A percentile compares a stretch with the other conserved stretches of the same genome.
phyloP scores from a whole-genome alignment of 1,140 invertebrate genomes.

The Drosophila arawakana region DNA sequence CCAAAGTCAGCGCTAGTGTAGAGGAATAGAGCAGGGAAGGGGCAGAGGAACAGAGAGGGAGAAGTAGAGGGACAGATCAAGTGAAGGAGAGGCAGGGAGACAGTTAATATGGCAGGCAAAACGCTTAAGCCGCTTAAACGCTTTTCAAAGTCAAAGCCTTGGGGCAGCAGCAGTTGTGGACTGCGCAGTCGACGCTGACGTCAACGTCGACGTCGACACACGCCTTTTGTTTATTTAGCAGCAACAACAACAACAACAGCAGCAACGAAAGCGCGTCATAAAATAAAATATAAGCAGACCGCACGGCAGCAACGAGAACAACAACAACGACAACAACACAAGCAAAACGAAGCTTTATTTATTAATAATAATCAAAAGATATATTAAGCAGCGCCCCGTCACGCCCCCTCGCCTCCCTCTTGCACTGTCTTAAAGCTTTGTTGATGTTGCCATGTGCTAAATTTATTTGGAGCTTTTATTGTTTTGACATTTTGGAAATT shows the following conservation, averaged over 20 bases:
- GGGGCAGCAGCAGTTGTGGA: conserved; percentile 31
- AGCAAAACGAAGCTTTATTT: conserved; percentile 67
- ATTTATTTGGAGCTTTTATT: conserved; percentile 43
- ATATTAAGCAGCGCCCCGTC: conserved; percentile 53
- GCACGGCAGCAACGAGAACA: conserved; percentile 56
- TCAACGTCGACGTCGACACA: conserved; percentile 52
- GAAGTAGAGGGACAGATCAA: background rate
- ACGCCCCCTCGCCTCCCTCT: background rate
- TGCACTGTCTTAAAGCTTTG: background rate
- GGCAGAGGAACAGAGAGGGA: background rate
- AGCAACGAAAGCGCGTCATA: conserved; percentile 44
- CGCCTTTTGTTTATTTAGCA: conserved; percentile 79
- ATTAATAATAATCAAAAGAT: conserved; percentile 79
- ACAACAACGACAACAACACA: conserved; percentile 43
- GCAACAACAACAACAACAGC: conserved; percentile 43
- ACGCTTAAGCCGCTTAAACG: conserved; percentile 76
- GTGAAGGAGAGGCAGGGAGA: background rate
- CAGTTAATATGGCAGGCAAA: conserved; percentile 6
- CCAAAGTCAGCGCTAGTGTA: background rate
- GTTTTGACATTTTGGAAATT: conserved; percentile 67
- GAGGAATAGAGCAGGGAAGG: background rate
- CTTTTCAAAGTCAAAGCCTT: conserved; percentile 78
- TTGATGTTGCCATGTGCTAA: conserved; percentile 38
- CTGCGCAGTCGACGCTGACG: conserved; percentile 7
- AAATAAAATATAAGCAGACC: conserved; percentile 74